Evolutionary conservation across 2,113 vertebrate species (phyloP).

Genomic region (Empidonax alnorum): DNA sequence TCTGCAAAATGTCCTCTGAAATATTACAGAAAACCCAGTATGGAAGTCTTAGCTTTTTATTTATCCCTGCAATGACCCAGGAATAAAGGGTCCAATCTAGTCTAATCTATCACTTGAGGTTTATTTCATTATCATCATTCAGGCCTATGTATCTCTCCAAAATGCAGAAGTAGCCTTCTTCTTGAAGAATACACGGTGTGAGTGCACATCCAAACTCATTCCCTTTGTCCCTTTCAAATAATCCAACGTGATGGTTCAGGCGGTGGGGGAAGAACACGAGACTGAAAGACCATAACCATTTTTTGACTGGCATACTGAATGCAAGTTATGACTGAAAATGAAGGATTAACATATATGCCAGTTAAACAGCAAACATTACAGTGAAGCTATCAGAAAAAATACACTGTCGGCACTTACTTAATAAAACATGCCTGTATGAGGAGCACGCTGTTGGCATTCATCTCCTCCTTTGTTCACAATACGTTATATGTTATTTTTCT

Average conservation of each 20-base stretch:
- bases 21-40: background rate
- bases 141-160: background rate
- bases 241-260: background rate
- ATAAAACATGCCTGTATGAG: background rate
- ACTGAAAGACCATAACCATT: background rate
- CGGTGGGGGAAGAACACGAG: background rate
- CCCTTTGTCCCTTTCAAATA: background rate
- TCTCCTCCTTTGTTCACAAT: background rate
- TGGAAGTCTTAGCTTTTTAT: background rate
- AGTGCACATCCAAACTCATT: constrained; percentile 32
- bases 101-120: background rate
- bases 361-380: background rate
- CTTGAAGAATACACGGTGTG: constrained; percentile 18
- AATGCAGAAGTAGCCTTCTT: constrained; percentile 10
- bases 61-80: background rate
- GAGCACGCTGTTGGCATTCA: background rate
- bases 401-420: background rate
- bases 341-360: background rate
- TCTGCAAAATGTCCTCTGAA: background rate
- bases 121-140: background rate
- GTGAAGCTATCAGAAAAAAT: background rate
- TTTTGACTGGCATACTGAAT: background rate
- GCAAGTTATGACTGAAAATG: background rate
- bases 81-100: background rate
- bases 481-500: background rate